Evolutionary conservation across 2,888 invertebrate species (phyloP).

Genomic region (Elysia crispata): DNA sequence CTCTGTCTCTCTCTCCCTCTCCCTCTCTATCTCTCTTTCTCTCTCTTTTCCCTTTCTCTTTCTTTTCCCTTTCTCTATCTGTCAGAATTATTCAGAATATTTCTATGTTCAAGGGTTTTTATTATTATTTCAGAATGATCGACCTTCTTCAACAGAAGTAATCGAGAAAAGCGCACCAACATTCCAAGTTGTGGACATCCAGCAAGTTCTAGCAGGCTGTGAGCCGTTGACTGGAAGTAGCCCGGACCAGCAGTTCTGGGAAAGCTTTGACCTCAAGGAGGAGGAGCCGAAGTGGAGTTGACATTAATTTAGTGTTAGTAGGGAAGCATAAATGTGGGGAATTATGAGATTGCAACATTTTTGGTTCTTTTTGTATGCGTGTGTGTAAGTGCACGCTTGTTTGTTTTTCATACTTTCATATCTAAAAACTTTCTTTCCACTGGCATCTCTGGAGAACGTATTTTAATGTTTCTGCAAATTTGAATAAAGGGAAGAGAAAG

Average conservation of each 20-base stretch:
- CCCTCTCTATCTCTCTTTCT: neutral
- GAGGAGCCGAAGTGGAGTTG: conserved; percentile 55
- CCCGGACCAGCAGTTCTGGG: conserved; percentile 61
- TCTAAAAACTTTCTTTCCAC: too few species aligned
- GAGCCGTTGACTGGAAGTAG: conserved; percentile 52
- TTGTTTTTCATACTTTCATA: too few species aligned
- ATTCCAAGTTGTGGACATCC: conserved; percentile 53
- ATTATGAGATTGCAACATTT: neutral
- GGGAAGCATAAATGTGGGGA: neutral
- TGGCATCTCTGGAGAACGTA: too few species aligned
- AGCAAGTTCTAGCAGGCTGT: conserved; percentile 57
- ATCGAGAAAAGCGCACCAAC: neutral
- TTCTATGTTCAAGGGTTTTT: neutral
- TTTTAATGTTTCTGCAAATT: too few species aligned
- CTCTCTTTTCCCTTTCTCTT: neutral
- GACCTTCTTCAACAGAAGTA: neutral
- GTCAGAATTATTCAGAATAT: neutral
- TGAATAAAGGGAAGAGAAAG: too few species aligned
- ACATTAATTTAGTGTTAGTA: neutral
- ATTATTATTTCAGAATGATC: neutral
- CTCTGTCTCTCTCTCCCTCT: neutral
- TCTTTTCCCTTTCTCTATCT: neutral
- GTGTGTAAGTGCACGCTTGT: too few species aligned
- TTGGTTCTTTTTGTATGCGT: too few species aligned
- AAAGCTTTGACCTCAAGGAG: conserved; percentile 58